Evolutionary conservation across 2,888 invertebrate species (phyloP).

Genomic region (Eremobia ochroleuca): DNA sequence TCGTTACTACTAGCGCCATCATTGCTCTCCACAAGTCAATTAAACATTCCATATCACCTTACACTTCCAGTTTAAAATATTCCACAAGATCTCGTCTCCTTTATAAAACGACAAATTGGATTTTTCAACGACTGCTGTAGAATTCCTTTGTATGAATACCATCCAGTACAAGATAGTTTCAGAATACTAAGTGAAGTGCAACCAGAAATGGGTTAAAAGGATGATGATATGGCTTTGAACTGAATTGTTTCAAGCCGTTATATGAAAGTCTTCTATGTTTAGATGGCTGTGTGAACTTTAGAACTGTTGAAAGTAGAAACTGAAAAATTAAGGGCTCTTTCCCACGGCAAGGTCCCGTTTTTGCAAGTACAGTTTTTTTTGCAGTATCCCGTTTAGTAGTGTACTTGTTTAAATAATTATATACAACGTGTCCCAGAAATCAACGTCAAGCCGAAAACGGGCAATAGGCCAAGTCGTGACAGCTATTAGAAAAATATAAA

Average conservation of each 20-base stretch:
- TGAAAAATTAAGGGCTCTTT: too few species aligned
- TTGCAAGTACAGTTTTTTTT: too few species aligned
- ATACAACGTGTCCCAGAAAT: too few species aligned
- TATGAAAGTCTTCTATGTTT: slow-evolving; percentile 33
- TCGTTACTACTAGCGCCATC: neutral
- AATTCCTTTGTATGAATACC: slow-evolving; percentile 65
- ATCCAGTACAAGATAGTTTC: slow-evolving; percentile 54
- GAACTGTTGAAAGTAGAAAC: neutral
- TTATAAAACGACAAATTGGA: slow-evolving; percentile 70
- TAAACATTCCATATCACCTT: slow-evolving; percentile 34
- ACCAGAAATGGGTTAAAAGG: slow-evolving; percentile 59
- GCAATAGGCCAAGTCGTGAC: too few species aligned
- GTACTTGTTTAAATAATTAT: too few species aligned
- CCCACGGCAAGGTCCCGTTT: too few species aligned
- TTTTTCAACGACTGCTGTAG: slow-evolving; percentile 67
- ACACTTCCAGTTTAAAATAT: slow-evolving; percentile 63
- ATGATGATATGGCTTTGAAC: slow-evolving; percentile 38
- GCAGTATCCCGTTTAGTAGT: too few species aligned
- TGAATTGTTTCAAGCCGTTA: slow-evolving; percentile 35
- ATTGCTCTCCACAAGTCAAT: slow-evolving; percentile 17
- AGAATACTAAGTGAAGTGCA: slow-evolving; percentile 62
- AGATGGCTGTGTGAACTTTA: slow-evolving; percentile 2
- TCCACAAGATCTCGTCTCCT: slow-evolving; percentile 49
- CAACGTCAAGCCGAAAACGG: too few species aligned
- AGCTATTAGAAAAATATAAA: too few species aligned